phyloP scores from a whole-genome alignment of 1,140 invertebrate genomes.

The Neodiprion virginianus region DNA sequence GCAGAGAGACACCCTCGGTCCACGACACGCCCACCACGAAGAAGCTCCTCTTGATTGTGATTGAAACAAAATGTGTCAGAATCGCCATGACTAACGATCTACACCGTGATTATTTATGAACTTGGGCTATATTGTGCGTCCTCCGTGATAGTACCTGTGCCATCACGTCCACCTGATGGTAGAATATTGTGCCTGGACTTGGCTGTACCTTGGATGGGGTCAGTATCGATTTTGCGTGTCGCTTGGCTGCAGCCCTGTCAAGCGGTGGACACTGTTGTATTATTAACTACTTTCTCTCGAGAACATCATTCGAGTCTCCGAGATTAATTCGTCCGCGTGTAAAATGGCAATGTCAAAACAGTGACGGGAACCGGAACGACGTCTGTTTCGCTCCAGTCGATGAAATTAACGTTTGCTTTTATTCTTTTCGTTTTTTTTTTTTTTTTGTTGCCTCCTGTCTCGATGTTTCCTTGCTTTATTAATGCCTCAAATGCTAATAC shows the following conservation, averaged over 20 bases:
- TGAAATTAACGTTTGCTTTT: too few species aligned
- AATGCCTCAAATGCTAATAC: too few species aligned
- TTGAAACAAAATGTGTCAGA: slow-evolving; percentile 15
- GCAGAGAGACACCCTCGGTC: neutral
- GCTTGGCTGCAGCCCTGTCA: neutral
- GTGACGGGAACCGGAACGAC: too few species aligned
- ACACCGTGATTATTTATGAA: slow-evolving; percentile 13
- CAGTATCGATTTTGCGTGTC: neutral
- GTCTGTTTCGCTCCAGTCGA: too few species aligned
- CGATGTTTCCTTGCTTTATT: too few species aligned
- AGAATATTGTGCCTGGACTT: neutral
- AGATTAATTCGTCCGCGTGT: too few species aligned
- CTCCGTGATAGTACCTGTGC: neutral
- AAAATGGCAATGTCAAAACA: too few species aligned
- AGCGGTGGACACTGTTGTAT: neutral
- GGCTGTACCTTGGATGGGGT: neutral
- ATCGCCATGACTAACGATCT: slow-evolving; percentile 1
- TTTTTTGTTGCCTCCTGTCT: too few species aligned
- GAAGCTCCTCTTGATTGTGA: neutral
- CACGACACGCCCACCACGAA: neutral
- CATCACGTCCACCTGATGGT: neutral
- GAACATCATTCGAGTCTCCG: too few species aligned
- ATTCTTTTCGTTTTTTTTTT: too few species aligned
- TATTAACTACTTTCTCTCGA: neutral
- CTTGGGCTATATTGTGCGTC: neutral